These are phyloP conservation scores for Burhinus oedicnemus DNA, from an alignment of 2,113 vertebrate genomes.

Conservation along the genomic window DNA sequence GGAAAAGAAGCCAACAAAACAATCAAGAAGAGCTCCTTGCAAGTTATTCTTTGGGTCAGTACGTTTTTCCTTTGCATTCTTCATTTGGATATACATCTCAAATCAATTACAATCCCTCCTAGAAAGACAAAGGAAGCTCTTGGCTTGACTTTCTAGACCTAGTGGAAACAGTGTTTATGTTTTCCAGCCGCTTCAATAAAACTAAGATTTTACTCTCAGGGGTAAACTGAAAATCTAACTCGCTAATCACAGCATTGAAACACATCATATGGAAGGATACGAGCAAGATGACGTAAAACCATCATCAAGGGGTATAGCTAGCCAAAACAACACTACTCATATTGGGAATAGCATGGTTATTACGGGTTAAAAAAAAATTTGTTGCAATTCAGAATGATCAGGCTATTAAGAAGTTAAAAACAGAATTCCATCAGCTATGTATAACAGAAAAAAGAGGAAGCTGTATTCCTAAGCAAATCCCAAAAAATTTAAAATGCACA, in stretches of 20 bases:
- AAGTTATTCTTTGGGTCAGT: background rate
- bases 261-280: background rate
- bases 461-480: background rate
- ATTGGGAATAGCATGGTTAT: rapidly evolving
- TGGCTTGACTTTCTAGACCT: background rate
- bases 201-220: background rate
- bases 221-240: background rate
- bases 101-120: background rate
- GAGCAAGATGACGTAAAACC: background rate
- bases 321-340: background rate
- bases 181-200: background rate
- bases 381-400: background rate
- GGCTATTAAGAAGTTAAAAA: background rate
- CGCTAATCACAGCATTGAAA: background rate
- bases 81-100: background rate
- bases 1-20: background rate
- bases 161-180: background rate
- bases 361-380: background rate
- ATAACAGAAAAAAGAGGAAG: background rate
- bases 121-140: background rate
- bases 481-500: background rate
- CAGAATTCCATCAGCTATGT: background rate
- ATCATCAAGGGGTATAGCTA: background rate
- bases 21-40: background rate
- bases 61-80: background rate